Percentiles rank a stretch among this genome's conserved stretches.
These are phyloP conservation scores for Phasianus colchicus DNA, from an alignment of 2,113 vertebrate genomes.

Conservation along the genomic window DNA sequence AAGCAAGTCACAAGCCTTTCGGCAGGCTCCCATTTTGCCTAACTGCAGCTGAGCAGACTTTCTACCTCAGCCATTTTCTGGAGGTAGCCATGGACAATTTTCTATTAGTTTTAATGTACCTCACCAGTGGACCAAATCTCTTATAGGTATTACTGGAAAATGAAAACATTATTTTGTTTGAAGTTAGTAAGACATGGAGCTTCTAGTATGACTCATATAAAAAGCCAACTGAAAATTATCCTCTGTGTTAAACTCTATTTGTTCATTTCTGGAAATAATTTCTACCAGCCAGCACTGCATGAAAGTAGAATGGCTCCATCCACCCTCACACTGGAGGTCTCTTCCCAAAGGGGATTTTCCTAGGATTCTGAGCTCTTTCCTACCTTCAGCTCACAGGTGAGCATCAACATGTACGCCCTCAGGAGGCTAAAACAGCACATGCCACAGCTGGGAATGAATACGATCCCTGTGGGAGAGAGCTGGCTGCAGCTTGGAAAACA, in stretches of 20 bases:
- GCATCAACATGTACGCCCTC: not conserved
- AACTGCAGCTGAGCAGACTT: not conserved
- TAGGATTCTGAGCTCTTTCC: not conserved
- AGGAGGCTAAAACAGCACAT: rapidly evolving
- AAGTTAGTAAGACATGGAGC: not conserved
- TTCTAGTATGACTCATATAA: not conserved
- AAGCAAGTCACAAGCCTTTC: conserved; percentile 2
- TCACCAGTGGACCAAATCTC: not conserved
- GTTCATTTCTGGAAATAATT: not conserved
- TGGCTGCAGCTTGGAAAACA: not conserved
- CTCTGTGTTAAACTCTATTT: not conserved
- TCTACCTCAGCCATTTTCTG: not conserved
- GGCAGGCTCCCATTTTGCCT: not conserved
- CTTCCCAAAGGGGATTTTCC: not conserved
- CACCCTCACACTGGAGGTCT: not conserved
- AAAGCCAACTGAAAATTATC: not conserved
- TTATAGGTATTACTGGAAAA: not conserved
- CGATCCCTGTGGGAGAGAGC: rapidly evolving
- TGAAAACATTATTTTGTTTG: not conserved
- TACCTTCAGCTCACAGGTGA: not conserved
- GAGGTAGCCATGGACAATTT: not conserved
- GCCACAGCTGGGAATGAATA: not conserved
- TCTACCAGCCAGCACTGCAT: rapidly evolving
- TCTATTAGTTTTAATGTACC: not conserved
- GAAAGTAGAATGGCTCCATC: not conserved